Percentiles rank a stretch among this genome's conserved stretches.
Conservation (phyloP, 2,888 invertebrate species). For the Esperia sulphurella region DNA sequence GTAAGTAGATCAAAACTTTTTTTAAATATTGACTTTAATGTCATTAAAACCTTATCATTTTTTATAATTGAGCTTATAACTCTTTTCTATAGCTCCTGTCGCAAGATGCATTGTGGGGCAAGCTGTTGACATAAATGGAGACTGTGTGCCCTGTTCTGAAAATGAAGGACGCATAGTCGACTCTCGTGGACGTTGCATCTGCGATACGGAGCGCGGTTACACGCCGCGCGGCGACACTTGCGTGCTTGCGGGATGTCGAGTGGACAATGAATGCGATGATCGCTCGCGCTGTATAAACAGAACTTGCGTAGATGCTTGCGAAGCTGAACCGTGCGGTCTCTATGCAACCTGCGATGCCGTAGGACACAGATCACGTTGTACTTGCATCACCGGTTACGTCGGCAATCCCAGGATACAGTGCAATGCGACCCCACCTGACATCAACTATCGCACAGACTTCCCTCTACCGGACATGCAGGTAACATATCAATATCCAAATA, state of each 20-base stretch:
- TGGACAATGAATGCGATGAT: slow-evolving; percentile 87
- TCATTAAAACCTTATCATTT: background rate
- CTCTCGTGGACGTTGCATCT: slow-evolving; percentile 88
- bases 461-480: slow-evolving; percentile 89
- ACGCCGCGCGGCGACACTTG: slow-evolving; percentile 89
- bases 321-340: slow-evolving; percentile 84
- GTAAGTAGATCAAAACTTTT: slow-evolving; percentile 69
- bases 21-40: background rate
- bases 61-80: background rate
- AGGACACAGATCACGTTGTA: slow-evolving; percentile 87
- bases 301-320: slow-evolving; percentile 90
- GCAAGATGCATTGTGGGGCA: slow-evolving; percentile 88
- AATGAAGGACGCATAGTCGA: slow-evolving; percentile 87
- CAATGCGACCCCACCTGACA: slow-evolving; percentile 65
- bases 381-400: slow-evolving; percentile 86
- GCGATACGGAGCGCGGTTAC: slow-evolving; percentile 88
- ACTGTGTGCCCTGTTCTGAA: slow-evolving; percentile 86
- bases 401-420: slow-evolving; percentile 88
- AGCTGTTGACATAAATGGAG: slow-evolving; percentile 86
- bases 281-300: slow-evolving; percentile 87
- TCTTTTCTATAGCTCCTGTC: slow-evolving; percentile 50
- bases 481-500: slow-evolving; percentile 2
- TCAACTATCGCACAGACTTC: slow-evolving; percentile 86
- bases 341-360: slow-evolving; percentile 89
- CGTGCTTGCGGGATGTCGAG: slow-evolving; percentile 85